These are phyloP conservation scores for Tetropium fuscum DNA, from an alignment of 2,888 invertebrate species.

Conservation along the genomic window DNA sequence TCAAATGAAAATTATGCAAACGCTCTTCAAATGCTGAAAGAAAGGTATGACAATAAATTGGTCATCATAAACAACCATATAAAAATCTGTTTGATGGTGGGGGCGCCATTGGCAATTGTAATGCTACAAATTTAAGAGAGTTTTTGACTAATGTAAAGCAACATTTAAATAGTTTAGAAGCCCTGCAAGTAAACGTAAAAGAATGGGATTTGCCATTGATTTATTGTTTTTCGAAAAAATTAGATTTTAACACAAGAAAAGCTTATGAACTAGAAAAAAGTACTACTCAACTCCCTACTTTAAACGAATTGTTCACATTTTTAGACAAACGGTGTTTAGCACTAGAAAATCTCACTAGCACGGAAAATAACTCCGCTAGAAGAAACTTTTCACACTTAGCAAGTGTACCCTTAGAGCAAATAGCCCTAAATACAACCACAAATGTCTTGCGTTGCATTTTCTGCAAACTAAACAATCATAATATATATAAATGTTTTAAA, in stretches of 20 bases:
- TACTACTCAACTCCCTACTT: conserved; percentile 12
- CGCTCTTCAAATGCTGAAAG: conserved; percentile 16
- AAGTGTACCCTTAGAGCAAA: too few relatives aligned
- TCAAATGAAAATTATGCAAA: conserved; percentile 16
- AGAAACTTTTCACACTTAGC: background rate
- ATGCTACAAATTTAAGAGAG: conserved; percentile 25
- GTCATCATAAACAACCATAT: conserved; percentile 8
- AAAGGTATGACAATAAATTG: conserved; percentile 23
- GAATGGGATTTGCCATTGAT: conserved; percentile 14
- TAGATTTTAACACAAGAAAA: conserved; percentile 18
- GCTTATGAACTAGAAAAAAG: conserved; percentile 23
- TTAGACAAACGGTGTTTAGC: conserved; percentile 11
- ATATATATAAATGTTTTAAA: conserved; percentile 21
- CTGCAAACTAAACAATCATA: conserved; percentile 5
- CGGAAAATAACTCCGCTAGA: background rate
- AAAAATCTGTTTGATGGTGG: conserved; percentile 15
- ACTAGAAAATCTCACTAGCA: conserved; percentile 4
- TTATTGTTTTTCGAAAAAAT: conserved; percentile 10
- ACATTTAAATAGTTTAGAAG: conserved; percentile 6
- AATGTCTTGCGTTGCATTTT: background rate
- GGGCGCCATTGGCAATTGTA: background rate
- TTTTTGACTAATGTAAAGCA: conserved; percentile 20
- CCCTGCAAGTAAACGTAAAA: background rate
- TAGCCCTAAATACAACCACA: too few relatives aligned
- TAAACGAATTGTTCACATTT: conserved; percentile 19